Base-by-base conservation (phyloP, 2,888 invertebrate species). In the Teinopalpus imperialis region DNA sequence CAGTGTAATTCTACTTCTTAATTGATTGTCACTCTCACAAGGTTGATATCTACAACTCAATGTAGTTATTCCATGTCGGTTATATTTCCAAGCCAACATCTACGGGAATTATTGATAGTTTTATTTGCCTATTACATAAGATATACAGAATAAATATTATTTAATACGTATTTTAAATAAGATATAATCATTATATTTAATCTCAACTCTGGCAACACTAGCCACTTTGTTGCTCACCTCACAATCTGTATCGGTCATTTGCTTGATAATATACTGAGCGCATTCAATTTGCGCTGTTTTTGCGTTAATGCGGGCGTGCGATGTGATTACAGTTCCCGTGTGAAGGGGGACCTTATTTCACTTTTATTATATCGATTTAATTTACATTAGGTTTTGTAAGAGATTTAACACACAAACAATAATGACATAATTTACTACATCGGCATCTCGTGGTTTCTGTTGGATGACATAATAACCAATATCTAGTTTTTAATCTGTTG, bases 271-370 rank as follows among this genome's bases (percentile, higher is more conserved):
- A 61, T 58, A 48, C 56, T 49, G 54, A 48, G 53, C 49, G 60
- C 61, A 64, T 64, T 69, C 65, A 68, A 69, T 69, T 69, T 69
- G 57, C 63, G 46, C 50, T 53, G 54, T 67, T 69, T 69, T 69
- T 69, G 65, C 60, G 18, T 48, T 51, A 49, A 52, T 36, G 48
- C 49, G 42, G 29, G 51, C 37, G 48, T 54, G 44, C 42, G 40
- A 27, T 45, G 51, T 59, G 59, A 67, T 63, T 57, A 59, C 58
- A 27, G 52, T 59, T 61, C 59, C 57, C 62, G 58, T 62, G 63
- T 65, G 62, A 61, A 62, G 53, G n/a, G 48, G 42, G 31, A 23
- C 48, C 51, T 53, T 55, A 54, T 54, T 53, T 45, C 51, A 40
- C 49, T 45, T 52, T 45, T 30, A 23, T 29, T 39, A 45, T 40